A percentile compares a stretch with the other conserved stretches of the same genome.
phyloP scores from a whole-genome alignment of 2,888 invertebrate species.

The Vandiemenella viatica region DNA sequence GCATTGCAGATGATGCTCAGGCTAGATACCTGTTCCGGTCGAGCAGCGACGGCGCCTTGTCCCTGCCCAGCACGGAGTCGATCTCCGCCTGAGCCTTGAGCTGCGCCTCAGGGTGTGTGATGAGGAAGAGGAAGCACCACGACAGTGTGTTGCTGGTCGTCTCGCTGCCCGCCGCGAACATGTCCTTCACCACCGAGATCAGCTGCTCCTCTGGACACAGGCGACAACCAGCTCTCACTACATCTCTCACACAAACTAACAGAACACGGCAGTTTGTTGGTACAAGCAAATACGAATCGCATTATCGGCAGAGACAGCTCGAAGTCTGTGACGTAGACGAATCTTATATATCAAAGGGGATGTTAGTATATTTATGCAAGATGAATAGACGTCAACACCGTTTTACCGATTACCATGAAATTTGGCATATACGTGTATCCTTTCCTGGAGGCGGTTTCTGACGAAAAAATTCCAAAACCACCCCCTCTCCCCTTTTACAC shows the following conservation, averaged over 20 bases:
- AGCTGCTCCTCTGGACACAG: conserved; percentile 13
- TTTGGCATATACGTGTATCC: too few species aligned
- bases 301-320: conserved; percentile 11
- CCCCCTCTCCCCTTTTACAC: too few species aligned
- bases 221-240: background rate
- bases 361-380: background rate
- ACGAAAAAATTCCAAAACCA: too few species aligned
- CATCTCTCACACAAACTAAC: background rate
- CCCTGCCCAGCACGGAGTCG: conserved; percentile 20
- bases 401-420: too few species aligned
- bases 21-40: conserved; percentile 16
- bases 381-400: too few species aligned
- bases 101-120: conserved; percentile 19
- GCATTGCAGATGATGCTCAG: background rate
- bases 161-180: conserved; percentile 20
- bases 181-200: conserved; percentile 16
- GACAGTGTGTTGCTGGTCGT: conserved; percentile 19
- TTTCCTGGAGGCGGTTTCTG: background rate
- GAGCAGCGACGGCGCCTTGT: conserved; percentile 18
- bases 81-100: conserved; percentile 20
- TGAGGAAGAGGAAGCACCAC: conserved; percentile 19
- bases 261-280: too few species aligned
- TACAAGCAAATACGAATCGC: too few species aligned
- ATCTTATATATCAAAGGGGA: background rate
- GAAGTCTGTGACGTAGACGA: background rate